phyloP scores from a whole-genome alignment of 2,888 invertebrate genomes.

The Leptogaster cylindrica region DNA sequence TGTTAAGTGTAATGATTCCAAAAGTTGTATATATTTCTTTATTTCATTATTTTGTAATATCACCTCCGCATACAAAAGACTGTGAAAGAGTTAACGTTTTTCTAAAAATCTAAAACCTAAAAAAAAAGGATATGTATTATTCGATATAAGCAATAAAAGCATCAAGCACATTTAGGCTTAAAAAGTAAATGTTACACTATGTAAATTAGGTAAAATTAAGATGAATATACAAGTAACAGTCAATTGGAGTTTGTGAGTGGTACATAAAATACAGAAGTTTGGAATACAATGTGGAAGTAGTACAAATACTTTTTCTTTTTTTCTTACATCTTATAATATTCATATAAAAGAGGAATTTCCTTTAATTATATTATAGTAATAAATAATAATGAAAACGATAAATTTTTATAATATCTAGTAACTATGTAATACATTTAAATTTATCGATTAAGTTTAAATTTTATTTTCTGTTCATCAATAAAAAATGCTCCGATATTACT shows the following conservation, averaged over 20 bases:
- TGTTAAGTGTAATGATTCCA: too few relatives aligned
- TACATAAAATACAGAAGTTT: slow-evolving; percentile 23
- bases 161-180: too few relatives aligned
- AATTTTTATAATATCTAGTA: slow-evolving; percentile 27
- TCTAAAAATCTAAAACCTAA: too few relatives aligned
- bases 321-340: slow-evolving; percentile 20
- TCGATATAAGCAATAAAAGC: not conserved
- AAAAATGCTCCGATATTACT: slow-evolving; percentile 37
- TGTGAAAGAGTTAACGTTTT: too few relatives aligned
- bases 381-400: slow-evolving; percentile 27
- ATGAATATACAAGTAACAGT: slow-evolving; percentile 19
- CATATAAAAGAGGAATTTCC: slow-evolving; percentile 33
- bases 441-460: slow-evolving; percentile 30
- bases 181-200: slow-evolving; percentile 5
- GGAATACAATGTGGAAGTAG: slow-evolving; percentile 36
- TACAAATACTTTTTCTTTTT: slow-evolving; percentile 36
- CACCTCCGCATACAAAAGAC: too few relatives aligned
- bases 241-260: slow-evolving; percentile 7
- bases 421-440: slow-evolving; percentile 27
- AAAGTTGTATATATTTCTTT: too few relatives aligned
- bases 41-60: too few relatives aligned
- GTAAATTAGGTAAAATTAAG: slow-evolving; percentile 9
- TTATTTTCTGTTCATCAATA: slow-evolving; percentile 16
- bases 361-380: slow-evolving; percentile 33
- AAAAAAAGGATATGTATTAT: not conserved